phyloP scores from a whole-genome alignment of 2,888 invertebrate genomes.

The Entomobrya proxima region DNA sequence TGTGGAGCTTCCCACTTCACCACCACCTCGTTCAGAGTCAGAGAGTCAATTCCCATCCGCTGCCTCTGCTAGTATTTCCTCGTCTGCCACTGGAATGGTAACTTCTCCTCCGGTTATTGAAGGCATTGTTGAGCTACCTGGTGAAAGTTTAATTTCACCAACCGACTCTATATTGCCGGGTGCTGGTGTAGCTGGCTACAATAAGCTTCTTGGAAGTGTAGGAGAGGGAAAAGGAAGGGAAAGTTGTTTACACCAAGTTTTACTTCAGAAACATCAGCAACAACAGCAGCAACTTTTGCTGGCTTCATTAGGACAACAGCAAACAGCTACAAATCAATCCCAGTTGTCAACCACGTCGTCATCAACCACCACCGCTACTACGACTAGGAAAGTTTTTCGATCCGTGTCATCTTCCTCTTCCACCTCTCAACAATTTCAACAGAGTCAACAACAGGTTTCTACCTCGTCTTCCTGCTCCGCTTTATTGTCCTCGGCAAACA shows the following conservation, averaged over 20 bases:
- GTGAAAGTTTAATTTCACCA: slow-evolving; percentile 55
- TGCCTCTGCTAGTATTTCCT: background rate
- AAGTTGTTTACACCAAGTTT: slow-evolving; percentile 35
- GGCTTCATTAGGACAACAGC: slow-evolving; percentile 28
- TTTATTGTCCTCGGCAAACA: background rate
- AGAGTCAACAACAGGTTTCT: slow-evolving; percentile 48
- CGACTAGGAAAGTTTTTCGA: slow-evolving; percentile 56
- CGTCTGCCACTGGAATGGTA: background rate
- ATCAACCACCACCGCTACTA: slow-evolving; percentile 40
- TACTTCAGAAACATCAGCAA: slow-evolving; percentile 14
- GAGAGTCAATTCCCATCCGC: slow-evolving; percentile 16
- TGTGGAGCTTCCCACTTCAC: slow-evolving; percentile 59
- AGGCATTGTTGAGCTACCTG: slow-evolving; percentile 57
- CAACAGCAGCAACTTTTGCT: background rate
- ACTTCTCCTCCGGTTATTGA: slow-evolving; percentile 44
- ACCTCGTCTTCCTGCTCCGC: slow-evolving; percentile 49
- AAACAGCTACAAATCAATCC: slow-evolving; percentile 34
- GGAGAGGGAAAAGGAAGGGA: background rate
- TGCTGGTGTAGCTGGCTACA: background rate
- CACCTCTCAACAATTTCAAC: slow-evolving; percentile 29
- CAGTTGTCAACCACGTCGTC: slow-evolving; percentile 46
- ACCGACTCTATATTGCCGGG: background rate
- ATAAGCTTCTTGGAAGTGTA: background rate
- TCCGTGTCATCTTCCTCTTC: slow-evolving; percentile 51
- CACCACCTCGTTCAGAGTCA: slow-evolving; percentile 36